Conservation (phyloP, 2,113 vertebrate genomes). For the Notarius lentiginosus region DNA sequence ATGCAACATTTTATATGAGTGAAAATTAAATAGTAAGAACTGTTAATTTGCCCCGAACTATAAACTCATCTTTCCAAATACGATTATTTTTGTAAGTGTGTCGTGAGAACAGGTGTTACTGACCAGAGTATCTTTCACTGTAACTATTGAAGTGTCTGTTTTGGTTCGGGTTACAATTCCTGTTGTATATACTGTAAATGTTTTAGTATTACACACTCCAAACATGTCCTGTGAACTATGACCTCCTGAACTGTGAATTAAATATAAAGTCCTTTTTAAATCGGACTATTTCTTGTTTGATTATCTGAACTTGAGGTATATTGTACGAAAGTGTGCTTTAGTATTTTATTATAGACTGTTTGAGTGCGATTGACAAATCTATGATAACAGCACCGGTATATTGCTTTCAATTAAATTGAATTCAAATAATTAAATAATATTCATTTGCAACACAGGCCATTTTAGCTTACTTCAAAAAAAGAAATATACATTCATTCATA, state of each 20-base stretch:
- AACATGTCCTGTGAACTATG: background rate
- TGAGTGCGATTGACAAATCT: background rate
- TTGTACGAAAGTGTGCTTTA: background rate
- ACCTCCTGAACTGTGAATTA: background rate
- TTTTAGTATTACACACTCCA: background rate
- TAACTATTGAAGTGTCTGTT: background rate
- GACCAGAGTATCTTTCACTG: background rate
- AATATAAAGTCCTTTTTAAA: constrained; percentile 4
- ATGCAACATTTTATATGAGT: background rate
- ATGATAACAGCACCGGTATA: constrained; percentile 34
- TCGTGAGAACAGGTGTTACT: background rate
- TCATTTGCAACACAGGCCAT: background rate
- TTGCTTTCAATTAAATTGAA: constrained; percentile 29
- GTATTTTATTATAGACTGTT: background rate
- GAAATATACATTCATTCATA: constrained; percentile 67
- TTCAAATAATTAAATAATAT: constrained; percentile 31
- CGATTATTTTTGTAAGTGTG: background rate
- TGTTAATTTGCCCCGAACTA: background rate
- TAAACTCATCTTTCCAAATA: background rate
- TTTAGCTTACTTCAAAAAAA: constrained; percentile 50
- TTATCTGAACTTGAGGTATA: constrained; percentile 13
- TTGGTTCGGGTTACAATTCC: background rate
- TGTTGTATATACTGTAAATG: background rate
- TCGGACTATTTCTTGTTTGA: background rate
- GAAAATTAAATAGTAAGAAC: background rate